These are phyloP conservation scores for Dipodomys merriami DNA, from an alignment of 2,113 vertebrate genomes.

Conservation along the genomic window DNA sequence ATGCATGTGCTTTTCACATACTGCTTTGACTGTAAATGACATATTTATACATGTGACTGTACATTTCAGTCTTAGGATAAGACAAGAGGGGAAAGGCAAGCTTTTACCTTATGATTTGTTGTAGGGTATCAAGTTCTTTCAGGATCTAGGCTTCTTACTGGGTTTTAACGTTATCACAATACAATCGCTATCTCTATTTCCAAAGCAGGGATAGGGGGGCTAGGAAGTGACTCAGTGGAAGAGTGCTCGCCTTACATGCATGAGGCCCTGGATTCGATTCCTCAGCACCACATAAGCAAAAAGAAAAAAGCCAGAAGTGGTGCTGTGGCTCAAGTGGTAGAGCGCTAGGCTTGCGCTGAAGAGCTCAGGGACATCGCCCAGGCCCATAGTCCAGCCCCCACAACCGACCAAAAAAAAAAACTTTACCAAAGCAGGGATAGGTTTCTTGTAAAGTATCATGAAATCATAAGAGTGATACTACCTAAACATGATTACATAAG, in stretches of 20 bases:
- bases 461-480: not conserved
- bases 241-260: no score
- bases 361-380: no score
- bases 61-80: constrained; percentile 23
- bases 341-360: no score
- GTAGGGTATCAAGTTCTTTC: not conserved
- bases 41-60: not conserved
- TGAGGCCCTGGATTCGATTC: no score
- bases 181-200: not conserved
- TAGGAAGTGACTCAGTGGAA: no score
- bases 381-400: no score
- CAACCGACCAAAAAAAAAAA: no score
- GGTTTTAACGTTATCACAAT: not conserved
- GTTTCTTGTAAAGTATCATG: not conserved
- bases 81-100: constrained; percentile 6
- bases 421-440: not conserved
- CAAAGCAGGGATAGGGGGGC: not conserved
- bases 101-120: not conserved
- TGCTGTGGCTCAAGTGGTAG: no score
- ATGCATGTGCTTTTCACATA: not conserved
- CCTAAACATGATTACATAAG: not conserved
- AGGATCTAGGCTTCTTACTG: not conserved
- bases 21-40: not conserved
- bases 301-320: no score
- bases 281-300: no score